These are phyloP conservation scores for Microhierax caerulescens DNA, from an alignment of 2,797 vertebrate species.

Conservation along the genomic window DNA sequence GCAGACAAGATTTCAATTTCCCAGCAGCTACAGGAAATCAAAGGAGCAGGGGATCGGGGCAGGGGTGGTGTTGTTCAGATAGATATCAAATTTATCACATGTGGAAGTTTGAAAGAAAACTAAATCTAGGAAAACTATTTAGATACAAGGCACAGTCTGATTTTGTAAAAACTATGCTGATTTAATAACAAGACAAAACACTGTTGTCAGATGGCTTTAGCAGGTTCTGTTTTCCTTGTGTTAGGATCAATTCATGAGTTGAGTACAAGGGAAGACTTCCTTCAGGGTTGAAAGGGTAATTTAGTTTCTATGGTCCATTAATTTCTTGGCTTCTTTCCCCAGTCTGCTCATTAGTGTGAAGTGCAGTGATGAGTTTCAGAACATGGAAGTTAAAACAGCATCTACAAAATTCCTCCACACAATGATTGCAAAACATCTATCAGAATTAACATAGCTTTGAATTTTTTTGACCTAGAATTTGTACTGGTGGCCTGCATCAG, in stretches of 20 bases:
- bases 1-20: slow-evolving; percentile 9
- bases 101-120: background rate
- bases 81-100: background rate
- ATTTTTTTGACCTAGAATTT: background rate
- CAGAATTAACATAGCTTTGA: slow-evolving; percentile 4
- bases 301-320: slow-evolving; percentile 62
- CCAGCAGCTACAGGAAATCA: background rate
- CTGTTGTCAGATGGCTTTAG: background rate
- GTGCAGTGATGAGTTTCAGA: slow-evolving; percentile 19
- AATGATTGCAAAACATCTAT: background rate
- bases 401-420: slow-evolving; percentile 35
- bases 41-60: background rate
- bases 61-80: background rate
- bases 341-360: slow-evolving; percentile 47
- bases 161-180: background rate
- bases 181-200: background rate
- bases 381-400: slow-evolving; percentile 29
- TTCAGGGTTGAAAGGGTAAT: slow-evolving; percentile 62
- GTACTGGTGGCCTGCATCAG: background rate
- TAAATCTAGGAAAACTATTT: background rate
- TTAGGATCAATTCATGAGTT: background rate
- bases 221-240: slow-evolving; percentile 21
- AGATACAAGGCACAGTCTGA: background rate
- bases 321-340: slow-evolving; percentile 51
- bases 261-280: slow-evolving; percentile 12